Percentiles rank a stretch among this genome's conserved stretches.
Evolutionary conservation across 2,113 vertebrate species (phyloP).

Genomic region (Suncus etruscus): DNA sequence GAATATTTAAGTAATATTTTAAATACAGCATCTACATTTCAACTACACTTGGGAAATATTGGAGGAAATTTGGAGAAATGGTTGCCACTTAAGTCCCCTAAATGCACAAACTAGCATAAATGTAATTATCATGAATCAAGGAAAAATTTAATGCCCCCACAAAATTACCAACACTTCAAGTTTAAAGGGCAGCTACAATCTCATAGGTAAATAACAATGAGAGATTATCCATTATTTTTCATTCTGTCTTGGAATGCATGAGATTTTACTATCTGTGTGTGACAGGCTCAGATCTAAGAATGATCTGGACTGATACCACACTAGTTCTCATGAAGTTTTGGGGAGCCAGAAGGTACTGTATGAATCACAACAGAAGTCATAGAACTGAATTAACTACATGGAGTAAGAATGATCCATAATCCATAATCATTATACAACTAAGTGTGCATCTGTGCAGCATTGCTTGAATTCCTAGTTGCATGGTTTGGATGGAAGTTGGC

Average conservation of each 20-base stretch:
- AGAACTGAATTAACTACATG: no score
- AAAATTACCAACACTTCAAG: constrained; percentile 19
- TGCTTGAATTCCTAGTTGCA: no score
- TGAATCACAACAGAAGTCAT: not conserved
- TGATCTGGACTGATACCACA: no score
- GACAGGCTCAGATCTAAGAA: not conserved
- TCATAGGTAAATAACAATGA: not conserved
- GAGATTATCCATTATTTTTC: not conserved
- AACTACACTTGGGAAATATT: not conserved
- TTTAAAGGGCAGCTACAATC: not conserved
- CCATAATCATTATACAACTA: no score
- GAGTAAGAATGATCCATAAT: not conserved
- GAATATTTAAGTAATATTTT: not conserved
- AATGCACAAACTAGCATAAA: not conserved
- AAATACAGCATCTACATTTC: not conserved
- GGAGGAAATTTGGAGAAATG: not conserved
- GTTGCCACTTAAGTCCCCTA: not conserved
- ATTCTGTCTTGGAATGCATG: not conserved
- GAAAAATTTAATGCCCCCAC: not conserved
- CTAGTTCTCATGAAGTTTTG: not conserved
- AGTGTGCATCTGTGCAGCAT: not conserved
- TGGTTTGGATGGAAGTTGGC: no score
- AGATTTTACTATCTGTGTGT: not conserved
- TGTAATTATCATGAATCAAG: not conserved
- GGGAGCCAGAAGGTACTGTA: not conserved